phyloP scores from a whole-genome alignment of 2,888 invertebrate genomes.

The Drosophila colorata region DNA sequence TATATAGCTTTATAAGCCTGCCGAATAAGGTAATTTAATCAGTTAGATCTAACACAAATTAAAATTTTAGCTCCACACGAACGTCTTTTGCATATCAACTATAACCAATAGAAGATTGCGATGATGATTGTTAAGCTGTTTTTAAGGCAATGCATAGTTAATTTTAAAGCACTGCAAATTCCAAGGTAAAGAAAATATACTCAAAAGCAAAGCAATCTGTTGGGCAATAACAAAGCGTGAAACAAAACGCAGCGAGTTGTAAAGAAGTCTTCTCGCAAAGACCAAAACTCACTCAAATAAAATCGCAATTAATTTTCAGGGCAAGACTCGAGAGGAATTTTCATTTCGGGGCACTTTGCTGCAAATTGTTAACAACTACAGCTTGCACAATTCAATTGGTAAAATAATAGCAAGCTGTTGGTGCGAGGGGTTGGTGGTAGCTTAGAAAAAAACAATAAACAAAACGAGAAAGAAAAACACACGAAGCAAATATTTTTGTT shows the following conservation, averaged over 20 bases:
- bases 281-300: slow-evolving; percentile 71
- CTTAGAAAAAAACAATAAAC: slow-evolving; percentile 24
- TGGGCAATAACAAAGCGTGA: slow-evolving; percentile 28
- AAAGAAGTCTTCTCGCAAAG: slow-evolving; percentile 36
- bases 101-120: slow-evolving; percentile 1
- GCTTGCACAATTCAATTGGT: slow-evolving; percentile 59
- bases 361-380: slow-evolving; percentile 62
- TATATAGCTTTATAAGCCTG: too few relatives aligned
- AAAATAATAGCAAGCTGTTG: slow-evolving; percentile 45
- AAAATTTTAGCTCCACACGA: too few relatives aligned
- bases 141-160: slow-evolving; percentile 12
- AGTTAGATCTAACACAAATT: too few relatives aligned
- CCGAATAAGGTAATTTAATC: too few relatives aligned
- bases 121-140: background rate
- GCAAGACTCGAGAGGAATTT: slow-evolving; percentile 61
- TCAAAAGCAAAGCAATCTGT: slow-evolving; percentile 13
- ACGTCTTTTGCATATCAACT: background rate
- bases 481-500: slow-evolving; percentile 29
- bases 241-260: slow-evolving; percentile 42
- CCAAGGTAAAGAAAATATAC: slow-evolving; percentile 1
- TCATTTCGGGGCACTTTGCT: slow-evolving; percentile 30
- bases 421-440: slow-evolving; percentile 12
- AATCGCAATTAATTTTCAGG: slow-evolving; percentile 78
- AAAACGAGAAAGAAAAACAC: slow-evolving; percentile 28
- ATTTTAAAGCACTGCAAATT: background rate